These are phyloP conservation scores for Phyllostomus hastatus DNA, from an alignment of 2,113 vertebrate genomes.

Conservation along the genomic window DNA sequence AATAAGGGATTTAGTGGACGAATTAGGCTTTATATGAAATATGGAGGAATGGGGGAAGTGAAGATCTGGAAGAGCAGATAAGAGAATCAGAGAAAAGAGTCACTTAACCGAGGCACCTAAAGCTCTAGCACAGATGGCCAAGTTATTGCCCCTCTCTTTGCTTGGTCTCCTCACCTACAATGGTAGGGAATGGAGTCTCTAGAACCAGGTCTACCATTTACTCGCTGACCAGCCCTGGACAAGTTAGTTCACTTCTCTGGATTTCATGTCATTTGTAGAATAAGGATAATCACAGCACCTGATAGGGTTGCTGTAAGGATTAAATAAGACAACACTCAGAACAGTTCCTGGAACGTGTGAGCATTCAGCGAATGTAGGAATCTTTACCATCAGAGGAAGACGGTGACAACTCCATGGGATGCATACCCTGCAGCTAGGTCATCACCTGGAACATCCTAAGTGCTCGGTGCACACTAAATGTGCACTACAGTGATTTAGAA, in stretches of 20 bases:
- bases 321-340: not conserved
- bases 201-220: not conserved
- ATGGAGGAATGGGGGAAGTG: not conserved
- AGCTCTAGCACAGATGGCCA: not conserved
- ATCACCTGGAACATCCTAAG: not conserved
- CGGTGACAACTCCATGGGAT: not conserved
- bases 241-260: not conserved
- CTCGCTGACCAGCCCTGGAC: not conserved
- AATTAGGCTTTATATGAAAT: not conserved
- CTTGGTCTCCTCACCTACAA: not conserved
- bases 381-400: not conserved
- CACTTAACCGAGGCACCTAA: not conserved
- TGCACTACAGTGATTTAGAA: not conserved
- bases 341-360: not conserved
- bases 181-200: not conserved
- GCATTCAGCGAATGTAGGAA: not conserved
- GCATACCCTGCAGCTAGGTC: not conserved
- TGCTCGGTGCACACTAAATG: not conserved
- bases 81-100: not conserved
- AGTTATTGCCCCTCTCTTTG: not conserved
- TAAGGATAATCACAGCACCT: not conserved
- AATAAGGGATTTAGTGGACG: not conserved
- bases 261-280: not conserved
- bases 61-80: not conserved
- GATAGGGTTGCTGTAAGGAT: not conserved